Evolutionary conservation across 2,888 invertebrate genomes (phyloP).

Genomic region (Xestia ashworthii): DNA sequence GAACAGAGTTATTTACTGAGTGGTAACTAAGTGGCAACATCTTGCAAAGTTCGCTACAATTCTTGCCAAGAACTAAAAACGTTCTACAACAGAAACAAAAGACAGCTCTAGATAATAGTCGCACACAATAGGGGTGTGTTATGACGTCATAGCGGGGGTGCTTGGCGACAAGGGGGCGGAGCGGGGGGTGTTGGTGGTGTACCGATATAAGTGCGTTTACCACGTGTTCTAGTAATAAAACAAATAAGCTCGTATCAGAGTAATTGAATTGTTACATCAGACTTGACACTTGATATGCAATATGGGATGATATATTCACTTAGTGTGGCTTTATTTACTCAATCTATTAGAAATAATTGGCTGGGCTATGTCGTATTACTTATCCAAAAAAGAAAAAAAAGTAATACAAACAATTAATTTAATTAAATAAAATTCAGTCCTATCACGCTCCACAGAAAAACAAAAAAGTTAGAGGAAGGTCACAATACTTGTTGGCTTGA

Average conservation of each 20-base stretch:
- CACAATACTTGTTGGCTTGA: too few species aligned
- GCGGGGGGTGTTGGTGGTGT: background rate
- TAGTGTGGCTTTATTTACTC: background rate
- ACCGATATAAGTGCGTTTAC: background rate
- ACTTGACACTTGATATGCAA: constrained; percentile 19
- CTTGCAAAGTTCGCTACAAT: background rate
- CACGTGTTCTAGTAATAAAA: constrained; percentile 29
- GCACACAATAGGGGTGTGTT: constrained; percentile 42
- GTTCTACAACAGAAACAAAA: constrained; percentile 31
- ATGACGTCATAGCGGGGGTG: constrained; percentile 48
- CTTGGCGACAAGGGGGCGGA: constrained; percentile 5
- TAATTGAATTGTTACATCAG: constrained; percentile 39
- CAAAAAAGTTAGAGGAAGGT: too few species aligned
- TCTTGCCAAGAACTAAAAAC: constrained; percentile 7
- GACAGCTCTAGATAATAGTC: constrained; percentile 34
- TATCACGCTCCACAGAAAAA: too few species aligned
- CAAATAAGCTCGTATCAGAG: constrained; percentile 23
- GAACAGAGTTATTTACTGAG: background rate
- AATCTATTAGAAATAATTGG: background rate
- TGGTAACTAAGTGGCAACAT: background rate
- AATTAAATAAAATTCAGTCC: too few species aligned
- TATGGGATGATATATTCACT: constrained; percentile 10
- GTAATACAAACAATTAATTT: too few species aligned
- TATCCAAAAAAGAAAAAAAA: too few species aligned
- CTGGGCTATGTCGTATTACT: too few species aligned